Evolutionary conservation across 2,113 vertebrate species (phyloP), one percentile per base, ranked within the genome.

Genomic region (Dicrurus megarhynchus): DNA sequence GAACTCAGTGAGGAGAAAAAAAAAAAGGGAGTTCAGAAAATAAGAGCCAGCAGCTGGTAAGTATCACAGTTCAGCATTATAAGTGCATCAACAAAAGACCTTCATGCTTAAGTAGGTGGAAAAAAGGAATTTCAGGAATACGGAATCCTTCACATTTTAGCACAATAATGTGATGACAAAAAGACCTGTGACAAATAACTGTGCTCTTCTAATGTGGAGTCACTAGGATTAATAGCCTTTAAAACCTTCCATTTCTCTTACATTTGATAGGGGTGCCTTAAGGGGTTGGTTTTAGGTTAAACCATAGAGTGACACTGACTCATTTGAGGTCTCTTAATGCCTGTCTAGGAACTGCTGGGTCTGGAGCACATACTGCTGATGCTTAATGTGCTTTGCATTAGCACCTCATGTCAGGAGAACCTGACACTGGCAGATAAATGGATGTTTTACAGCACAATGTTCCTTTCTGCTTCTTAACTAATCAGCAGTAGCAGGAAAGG

Each of bases 331-430:
- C 90, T 82, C 65, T 82, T 94, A 95, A 93, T 92, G 83, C 88
- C 93, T 94, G 92, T 89, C 84, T 94, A 78, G 59, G 52, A 95
- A 47, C 56, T 96, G 68, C 87, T 74, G 87, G 65, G 64, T 93
- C 84, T 97, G 74, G 64, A 95, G 84, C 67, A 95, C 93, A 92
- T 97, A 69, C 63, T 96, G 81, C 81, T 95, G 89, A 93, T 81
- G 81, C 86, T 94, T 95, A 94, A 93, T 94, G 89, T 91, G 61
- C 87, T 94, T 93, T 96, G 84, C 90, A 94, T 97, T 94, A 94
- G 81, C 64, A 96, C 85, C 75, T 93, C 77, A 44, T 92, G 92
- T 95, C 90, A 95, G 77, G 78, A 96, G 69, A 97, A 92, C 86
- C 90, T 96, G 95, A 95, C 93, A 85, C 57, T 56, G 55, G 70